These are phyloP conservation scores for Enteromius paludinosus DNA, from an alignment of 2,797 vertebrate genomes.

Conservation along the genomic window DNA sequence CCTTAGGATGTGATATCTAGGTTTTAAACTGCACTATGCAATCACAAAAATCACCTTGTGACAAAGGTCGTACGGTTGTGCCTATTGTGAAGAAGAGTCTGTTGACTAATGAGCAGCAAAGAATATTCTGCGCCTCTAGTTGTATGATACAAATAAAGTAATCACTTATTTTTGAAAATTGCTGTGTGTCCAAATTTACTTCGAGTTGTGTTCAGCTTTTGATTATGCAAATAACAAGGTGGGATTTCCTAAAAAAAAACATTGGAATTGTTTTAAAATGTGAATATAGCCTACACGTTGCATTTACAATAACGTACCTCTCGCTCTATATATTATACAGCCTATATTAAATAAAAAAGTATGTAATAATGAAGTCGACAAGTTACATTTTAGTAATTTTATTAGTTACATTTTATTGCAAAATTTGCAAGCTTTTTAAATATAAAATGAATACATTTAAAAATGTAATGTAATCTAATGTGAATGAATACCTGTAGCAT, in stretches of 20 bases:
- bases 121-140: conserved; percentile 51
- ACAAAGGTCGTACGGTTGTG: conserved; percentile 74
- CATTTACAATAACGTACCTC: not conserved
- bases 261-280: not conserved
- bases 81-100: conserved; percentile 67
- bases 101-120: conserved; percentile 53
- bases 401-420: not conserved
- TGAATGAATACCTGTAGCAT: not conserved
- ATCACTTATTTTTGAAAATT: conserved; percentile 60
- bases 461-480: not conserved
- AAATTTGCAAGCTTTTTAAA: not conserved
- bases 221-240: not conserved
- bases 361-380: not conserved
- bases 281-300: not conserved
- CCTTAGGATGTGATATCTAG: not conserved
- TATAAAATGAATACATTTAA: not conserved
- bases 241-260: not conserved
- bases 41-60: conserved; percentile 60
- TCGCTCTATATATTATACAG: not conserved
- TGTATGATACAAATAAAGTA: conserved; percentile 61
- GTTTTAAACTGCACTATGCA: conserved; percentile 63
- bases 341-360: not conserved
- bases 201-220: not conserved
- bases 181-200: not conserved
- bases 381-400: no score